Base-by-base conservation (phyloP, 2,888 invertebrate species). In the Dexiosoma caninum region DNA sequence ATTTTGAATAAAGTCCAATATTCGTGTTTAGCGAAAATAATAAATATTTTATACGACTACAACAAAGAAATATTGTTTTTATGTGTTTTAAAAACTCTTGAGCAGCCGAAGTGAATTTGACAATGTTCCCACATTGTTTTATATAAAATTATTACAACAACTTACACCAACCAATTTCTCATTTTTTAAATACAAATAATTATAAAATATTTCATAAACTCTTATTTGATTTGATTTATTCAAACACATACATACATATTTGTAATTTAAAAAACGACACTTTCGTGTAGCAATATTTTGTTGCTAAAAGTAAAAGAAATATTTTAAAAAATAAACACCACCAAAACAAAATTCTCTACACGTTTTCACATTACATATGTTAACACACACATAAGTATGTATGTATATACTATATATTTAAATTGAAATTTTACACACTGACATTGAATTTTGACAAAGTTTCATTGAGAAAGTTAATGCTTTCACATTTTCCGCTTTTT, bases 81-180 rank as follows among this genome's bases (percentile, higher is more conserved):
- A n/a, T n/a, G n/a, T n/a, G n/a, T n/a, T n/a, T n/a, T n/a, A n/a
- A n/a, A n/a, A n/a, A n/a, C n/a, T n/a, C n/a, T n/a, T n/a, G n/a
- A n/a, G n/a, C n/a, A n/a, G n/a, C n/a, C n/a, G n/a, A n/a, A n/a
- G n/a, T n/a, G n/a, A n/a, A n/a, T n/a, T n/a, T n/a, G n/a, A n/a
- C n/a, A n/a, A n/a, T n/a, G n/a, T n/a, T n/a, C n/a, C n/a, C n/a
- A n/a, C n/a, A n/a, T n/a, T n/a, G n/a, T n/a, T n/a, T n/a, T n/a
- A n/a, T n/a, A n/a, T n/a, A n/a, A n/a, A n/a, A n/a, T n/a, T n/a
- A n/a, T n/a, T n/a, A n/a, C n/a, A n/a, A n/a, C n/a, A n/a, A 82
- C 82, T 83, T 82, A 83, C 83, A 82, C 59, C 30, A 74, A 72
- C n/a, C 60, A 49, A 51, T 83, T 81, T 60, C 82, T 82, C 83